A percentile compares a stretch with the other conserved stretches of the same genome.
Conservation (phyloP, 2,797 vertebrate genomes). For the Chromobotia macracanthus region DNA sequence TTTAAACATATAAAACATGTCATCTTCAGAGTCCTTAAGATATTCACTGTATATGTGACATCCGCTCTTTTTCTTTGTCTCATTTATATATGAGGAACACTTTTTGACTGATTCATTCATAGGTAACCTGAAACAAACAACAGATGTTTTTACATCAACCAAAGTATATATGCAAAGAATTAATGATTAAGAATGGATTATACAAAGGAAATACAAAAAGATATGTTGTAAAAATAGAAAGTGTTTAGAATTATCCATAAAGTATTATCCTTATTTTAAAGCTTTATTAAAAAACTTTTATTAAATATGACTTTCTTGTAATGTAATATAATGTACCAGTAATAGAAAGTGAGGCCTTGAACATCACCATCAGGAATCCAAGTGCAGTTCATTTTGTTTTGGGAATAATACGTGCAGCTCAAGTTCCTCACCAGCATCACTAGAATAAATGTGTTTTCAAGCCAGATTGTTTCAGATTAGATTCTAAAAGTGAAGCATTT, state of each 20-base stretch:
- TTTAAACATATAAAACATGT: neutral
- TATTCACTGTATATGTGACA: neutral
- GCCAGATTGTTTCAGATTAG: too few species aligned
- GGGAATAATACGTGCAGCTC: conserved; percentile 28
- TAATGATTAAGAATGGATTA: neutral
- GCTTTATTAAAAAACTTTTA: neutral
- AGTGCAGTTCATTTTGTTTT: conserved; percentile 58
- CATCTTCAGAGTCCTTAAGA: neutral
- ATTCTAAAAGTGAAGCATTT: too few species aligned
- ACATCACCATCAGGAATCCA: conserved; percentile 56
- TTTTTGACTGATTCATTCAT: neutral
- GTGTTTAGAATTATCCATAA: too few species aligned
- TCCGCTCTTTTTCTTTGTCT: neutral
- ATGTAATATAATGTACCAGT: conserved; percentile 55
- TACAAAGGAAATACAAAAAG: too few species aligned
- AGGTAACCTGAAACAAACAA: neutral
- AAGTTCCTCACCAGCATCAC: conserved; percentile 61
- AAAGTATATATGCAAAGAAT: neutral
- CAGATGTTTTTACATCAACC: neutral
- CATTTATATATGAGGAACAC: neutral
- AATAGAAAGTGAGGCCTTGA: conserved; percentile 45
- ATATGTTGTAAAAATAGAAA: too few species aligned
- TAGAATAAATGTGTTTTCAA: neutral
- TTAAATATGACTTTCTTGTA: neutral
- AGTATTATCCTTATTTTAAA: too few species aligned